Percentiles rank a stretch among this genome's conserved stretches.
Evolutionary conservation across 2,797 vertebrate species (phyloP).

Genomic region (Salarias fasciatus): DNA sequence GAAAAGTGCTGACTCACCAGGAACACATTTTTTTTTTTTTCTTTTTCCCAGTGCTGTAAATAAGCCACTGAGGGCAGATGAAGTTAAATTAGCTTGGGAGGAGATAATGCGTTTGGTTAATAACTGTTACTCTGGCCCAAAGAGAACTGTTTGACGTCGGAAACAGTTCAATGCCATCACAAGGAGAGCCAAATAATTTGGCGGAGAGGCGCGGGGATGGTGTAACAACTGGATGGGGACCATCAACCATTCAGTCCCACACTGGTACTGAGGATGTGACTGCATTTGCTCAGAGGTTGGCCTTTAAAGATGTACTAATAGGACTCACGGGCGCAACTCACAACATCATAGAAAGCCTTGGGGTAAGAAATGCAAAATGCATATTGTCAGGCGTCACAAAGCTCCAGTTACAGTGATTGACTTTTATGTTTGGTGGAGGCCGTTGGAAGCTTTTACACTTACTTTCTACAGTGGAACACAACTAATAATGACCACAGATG

Average conservation of each 20-base stretch:
- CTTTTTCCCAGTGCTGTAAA: conserved; percentile 43
- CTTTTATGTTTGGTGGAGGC: background rate
- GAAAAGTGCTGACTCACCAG: conserved; percentile 48
- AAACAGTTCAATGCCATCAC: conserved; percentile 57
- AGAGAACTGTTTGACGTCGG: conserved; percentile 43
- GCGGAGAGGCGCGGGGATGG: conserved; percentile 42
- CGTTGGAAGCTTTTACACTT: background rate
- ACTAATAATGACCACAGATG: too few species aligned
- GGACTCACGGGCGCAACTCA: too few species aligned
- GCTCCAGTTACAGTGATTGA: conserved; percentile 5
- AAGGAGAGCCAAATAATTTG: conserved; percentile 65
- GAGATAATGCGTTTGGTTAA: conserved; percentile 60
- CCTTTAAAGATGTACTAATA: conserved; percentile 9
- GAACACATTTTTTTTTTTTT: conserved; percentile 16
- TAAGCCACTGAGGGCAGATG: conserved; percentile 44
- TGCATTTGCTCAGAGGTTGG: conserved; percentile 13
- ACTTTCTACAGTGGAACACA: too few species aligned
- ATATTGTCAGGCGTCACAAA: background rate
- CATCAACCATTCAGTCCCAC: conserved; percentile 34
- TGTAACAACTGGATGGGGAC: conserved; percentile 55
- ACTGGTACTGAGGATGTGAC: conserved; percentile 14
- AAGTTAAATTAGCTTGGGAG: conserved; percentile 52
- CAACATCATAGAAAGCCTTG: too few species aligned
- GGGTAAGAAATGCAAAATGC: background rate
- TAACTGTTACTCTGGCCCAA: conserved; percentile 55